phyloP scores from a whole-genome alignment of 37 sponge, comb jelly and placozoan genomes.

The Hexactinellida sp. region DNA sequence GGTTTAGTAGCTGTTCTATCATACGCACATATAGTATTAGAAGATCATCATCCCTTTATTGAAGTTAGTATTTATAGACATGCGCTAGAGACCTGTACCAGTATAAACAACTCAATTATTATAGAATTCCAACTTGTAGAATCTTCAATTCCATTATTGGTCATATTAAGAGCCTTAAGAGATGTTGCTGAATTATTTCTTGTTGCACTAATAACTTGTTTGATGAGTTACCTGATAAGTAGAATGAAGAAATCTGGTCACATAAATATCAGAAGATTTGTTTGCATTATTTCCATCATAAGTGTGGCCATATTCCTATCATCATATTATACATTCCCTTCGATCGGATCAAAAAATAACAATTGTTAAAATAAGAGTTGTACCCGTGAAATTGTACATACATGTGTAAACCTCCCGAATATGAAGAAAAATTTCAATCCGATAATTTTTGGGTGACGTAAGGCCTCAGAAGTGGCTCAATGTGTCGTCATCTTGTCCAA shows the following conservation, averaged over 20 bases:
- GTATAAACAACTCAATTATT: not conserved
- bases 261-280: too few species aligned
- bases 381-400: too few species aligned
- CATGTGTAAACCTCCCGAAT: too few species aligned
- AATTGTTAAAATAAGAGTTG: too few species aligned
- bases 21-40: not conserved
- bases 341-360: too few species aligned
- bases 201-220: not conserved
- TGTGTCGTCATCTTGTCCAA: too few species aligned
- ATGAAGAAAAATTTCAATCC: too few species aligned
- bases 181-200: not conserved
- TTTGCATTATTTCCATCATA: too few species aligned
- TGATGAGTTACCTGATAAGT: not conserved
- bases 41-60: not conserved
- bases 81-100: not conserved
- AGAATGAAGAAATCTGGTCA: slow-evolving; percentile 15
- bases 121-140: not conserved
- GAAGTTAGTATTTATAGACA: not conserved
- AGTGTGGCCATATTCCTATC: too few species aligned
- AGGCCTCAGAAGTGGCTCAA: too few species aligned
- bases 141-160: not conserved
- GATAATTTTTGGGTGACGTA: too few species aligned
- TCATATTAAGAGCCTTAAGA: not conserved
- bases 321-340: too few species aligned
- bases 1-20: not conserved